Percentiles rank a stretch among this genome's conserved stretches.
These are phyloP conservation scores for Lissocephala sabroskyi DNA, from an alignment of 2,888 invertebrate species.

Conservation along the genomic window DNA sequence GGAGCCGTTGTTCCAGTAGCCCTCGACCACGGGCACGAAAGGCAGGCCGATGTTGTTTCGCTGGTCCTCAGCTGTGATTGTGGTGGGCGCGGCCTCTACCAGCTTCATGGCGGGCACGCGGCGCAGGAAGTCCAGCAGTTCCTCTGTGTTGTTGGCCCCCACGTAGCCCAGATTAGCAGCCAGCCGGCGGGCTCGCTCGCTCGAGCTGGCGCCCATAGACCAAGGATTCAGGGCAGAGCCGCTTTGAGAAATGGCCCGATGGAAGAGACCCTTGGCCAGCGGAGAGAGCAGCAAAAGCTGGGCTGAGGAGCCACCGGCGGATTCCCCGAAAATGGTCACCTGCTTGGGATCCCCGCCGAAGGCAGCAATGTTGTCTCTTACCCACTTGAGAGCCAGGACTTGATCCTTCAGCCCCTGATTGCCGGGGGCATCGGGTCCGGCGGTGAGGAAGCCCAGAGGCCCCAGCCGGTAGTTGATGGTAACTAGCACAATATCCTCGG, in stretches of 20 bases:
- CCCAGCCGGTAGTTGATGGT: conserved; percentile 78
- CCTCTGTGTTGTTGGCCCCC: conserved; percentile 75
- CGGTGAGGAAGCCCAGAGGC: conserved; percentile 77
- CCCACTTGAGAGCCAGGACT: conserved; percentile 77
- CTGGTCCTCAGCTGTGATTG: conserved; percentile 74
- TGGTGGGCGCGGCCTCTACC: conserved; percentile 75
- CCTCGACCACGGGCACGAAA: conserved; percentile 75
- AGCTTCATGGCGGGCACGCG: conserved; percentile 76
- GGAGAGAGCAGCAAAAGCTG: conserved; percentile 76
- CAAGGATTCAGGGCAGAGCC: conserved; percentile 78
- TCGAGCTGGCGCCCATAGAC: conserved; percentile 75
- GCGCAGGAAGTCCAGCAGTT: conserved; percentile 75
- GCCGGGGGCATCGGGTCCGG: conserved; percentile 78
- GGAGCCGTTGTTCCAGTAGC: conserved; percentile 68
- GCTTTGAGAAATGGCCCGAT: conserved; percentile 77
- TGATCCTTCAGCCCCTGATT: conserved; percentile 80
- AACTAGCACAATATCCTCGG: conserved; percentile 77
- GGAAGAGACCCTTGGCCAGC: conserved; percentile 76
- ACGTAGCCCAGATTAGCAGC: conserved; percentile 76
- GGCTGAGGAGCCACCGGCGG: conserved; percentile 77
- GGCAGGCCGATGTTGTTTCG: conserved; percentile 77
- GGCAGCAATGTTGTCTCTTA: conserved; percentile 76
- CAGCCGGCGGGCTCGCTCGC: conserved; percentile 74
- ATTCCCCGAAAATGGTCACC: conserved; percentile 78
- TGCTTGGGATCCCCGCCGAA: conserved; percentile 76